phyloP scores from a whole-genome alignment of 2,888 invertebrate genomes.

The Hypolimnas misippus region DNA sequence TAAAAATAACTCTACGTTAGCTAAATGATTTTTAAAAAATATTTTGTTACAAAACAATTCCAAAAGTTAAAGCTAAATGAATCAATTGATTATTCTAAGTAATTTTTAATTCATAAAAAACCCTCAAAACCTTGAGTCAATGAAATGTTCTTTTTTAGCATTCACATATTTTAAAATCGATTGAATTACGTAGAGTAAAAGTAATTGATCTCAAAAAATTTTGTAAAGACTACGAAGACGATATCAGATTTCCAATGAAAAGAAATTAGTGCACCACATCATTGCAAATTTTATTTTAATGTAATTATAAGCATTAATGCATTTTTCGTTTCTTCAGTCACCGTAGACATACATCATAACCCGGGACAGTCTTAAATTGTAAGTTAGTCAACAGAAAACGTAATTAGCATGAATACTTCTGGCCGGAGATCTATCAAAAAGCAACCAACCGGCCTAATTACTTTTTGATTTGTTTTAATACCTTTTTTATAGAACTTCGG shows the following conservation, averaged over 20 bases:
- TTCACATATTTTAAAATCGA: too few species aligned
- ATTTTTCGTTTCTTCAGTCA: conserved; percentile 48
- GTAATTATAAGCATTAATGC: conserved; percentile 40
- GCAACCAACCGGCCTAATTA: neutral
- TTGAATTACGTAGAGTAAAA: too few species aligned
- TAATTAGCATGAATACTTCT: conserved; percentile 37
- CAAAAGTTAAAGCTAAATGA: too few species aligned
- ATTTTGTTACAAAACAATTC: too few species aligned
- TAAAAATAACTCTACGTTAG: too few species aligned
- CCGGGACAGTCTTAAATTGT: conserved; percentile 45
- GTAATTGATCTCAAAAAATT: neutral
- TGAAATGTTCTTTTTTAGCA: too few species aligned
- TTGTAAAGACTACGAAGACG: neutral
- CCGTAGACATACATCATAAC: conserved; percentile 48
- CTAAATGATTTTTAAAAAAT: too few species aligned
- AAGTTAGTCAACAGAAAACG: conserved; percentile 46
- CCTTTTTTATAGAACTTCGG: conserved; percentile 34
- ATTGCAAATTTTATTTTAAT: conserved; percentile 18
- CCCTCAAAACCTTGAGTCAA: too few species aligned
- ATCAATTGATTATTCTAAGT: too few species aligned
- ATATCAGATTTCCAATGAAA: neutral
- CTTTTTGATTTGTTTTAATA: neutral
- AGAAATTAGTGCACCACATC: conserved; percentile 9
- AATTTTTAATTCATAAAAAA: too few species aligned
- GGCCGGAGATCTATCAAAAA: conserved; percentile 35